These are phyloP conservation scores for Aspidoscelis tigris DNA, from an alignment of 2,113 vertebrate species.

Conservation along the genomic window DNA sequence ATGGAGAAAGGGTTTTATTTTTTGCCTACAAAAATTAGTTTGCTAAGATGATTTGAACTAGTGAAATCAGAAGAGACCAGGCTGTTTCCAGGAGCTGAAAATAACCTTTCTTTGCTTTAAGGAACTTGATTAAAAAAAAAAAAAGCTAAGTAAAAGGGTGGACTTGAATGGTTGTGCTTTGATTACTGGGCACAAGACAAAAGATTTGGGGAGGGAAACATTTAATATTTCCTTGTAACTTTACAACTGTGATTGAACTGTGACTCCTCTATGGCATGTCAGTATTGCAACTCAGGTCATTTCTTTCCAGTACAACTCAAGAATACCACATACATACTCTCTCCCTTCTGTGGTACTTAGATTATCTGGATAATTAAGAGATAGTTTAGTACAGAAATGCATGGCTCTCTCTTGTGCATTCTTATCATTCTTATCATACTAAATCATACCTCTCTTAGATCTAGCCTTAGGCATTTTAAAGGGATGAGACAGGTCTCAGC, in stretches of 20 bases:
- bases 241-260: neutral
- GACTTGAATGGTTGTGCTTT: rapidly evolving
- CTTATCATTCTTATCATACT: neutral
- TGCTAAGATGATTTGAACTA: slow-evolving; percentile 57
- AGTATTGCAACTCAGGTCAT: neutral
- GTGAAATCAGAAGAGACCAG: slow-evolving; percentile 56
- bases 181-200: neutral
- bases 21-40: slow-evolving; percentile 22
- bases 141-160: neutral
- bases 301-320: neutral
- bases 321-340: neutral
- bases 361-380: neutral
- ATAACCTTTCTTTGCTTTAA: slow-evolving; percentile 18
- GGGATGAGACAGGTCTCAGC: too few relatives aligned
- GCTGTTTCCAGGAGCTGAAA: slow-evolving; percentile 31
- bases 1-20: slow-evolving; percentile 34
- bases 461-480: too few relatives aligned
- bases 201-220: neutral
- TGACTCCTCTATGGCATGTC: neutral
- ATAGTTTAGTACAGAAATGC: neutral
- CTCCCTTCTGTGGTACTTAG: neutral
- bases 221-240: neutral
- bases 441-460: too few relatives aligned
- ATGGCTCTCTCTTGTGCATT: neutral
- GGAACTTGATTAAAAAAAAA: neutral